Conservation (phyloP, 2,888 invertebrate species). For the Orthonevra nobilis region DNA sequence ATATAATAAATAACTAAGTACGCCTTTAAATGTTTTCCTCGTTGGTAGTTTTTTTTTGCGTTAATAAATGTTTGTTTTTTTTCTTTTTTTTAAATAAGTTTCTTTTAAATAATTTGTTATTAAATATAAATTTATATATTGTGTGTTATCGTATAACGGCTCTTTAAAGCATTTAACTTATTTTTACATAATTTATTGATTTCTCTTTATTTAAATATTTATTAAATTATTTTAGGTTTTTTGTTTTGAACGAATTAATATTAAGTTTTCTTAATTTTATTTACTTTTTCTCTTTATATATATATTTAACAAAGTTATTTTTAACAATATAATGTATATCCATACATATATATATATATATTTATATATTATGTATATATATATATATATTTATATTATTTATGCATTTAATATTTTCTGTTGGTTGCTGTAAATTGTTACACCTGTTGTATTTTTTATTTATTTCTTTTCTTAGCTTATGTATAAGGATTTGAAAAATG, state of each 20-base stretch:
- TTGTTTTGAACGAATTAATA: slow-evolving; percentile 56
- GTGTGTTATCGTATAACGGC: slow-evolving; percentile 64
- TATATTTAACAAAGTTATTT: slow-evolving; percentile 56
- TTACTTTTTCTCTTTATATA: slow-evolving; percentile 38
- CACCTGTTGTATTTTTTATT: slow-evolving; percentile 48
- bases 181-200: slow-evolving; percentile 37
- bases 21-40: slow-evolving; percentile 35
- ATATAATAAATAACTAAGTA: slow-evolving; percentile 43
- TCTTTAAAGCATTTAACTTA: slow-evolving; percentile 62
- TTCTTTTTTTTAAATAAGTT: no score
- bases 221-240: slow-evolving; percentile 27
- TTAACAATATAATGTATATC: slow-evolving; percentile 56
- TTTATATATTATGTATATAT: slow-evolving; percentile 42
- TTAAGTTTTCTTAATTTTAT: slow-evolving; percentile 56
- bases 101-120: slow-evolving; percentile 30
- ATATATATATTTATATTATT: slow-evolving; percentile 58
- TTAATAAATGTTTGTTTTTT: slow-evolving; percentile 7
- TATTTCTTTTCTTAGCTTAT: slow-evolving; percentile 43
- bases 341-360: slow-evolving; percentile 34
- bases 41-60: slow-evolving; percentile 20
- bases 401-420: slow-evolving; percentile 42
- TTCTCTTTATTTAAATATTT: slow-evolving; percentile 47
- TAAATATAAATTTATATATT: slow-evolving; percentile 43
- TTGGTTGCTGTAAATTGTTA: slow-evolving; percentile 37
- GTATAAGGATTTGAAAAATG: slow-evolving; percentile 45